Evolutionary conservation across 1,140 invertebrate species (phyloP).

Genomic region (Rhynchophorus ferrugineus): DNA sequence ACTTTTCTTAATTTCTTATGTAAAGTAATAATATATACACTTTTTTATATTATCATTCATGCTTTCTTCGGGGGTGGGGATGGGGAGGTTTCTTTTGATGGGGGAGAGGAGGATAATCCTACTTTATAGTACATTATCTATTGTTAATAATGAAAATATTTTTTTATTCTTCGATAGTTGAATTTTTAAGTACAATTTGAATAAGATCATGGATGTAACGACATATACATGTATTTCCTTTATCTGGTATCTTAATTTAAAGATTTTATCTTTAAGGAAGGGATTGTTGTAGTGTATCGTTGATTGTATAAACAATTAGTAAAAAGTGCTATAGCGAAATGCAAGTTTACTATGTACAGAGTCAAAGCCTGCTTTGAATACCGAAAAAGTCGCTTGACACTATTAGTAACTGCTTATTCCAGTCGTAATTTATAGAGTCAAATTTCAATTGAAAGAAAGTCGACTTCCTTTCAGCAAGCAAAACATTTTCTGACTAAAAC

Average conservation of each 20-base stretch:
- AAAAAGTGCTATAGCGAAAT: not conserved
- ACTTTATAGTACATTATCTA: constrained; percentile 16
- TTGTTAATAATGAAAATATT: constrained; percentile 20
- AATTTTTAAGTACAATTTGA: constrained; percentile 13
- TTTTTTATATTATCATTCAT: constrained; percentile 19
- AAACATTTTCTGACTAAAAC: no score
- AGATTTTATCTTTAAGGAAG: not conserved
- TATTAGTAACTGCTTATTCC: no score
- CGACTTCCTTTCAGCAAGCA: no score
- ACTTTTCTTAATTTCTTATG: constrained; percentile 11
- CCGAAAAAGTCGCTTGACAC: no score
- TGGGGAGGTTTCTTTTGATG: no score
- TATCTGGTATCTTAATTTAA: not conserved
- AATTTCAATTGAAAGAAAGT: no score
- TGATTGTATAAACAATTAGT: not conserved
- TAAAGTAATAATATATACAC: constrained; percentile 13
- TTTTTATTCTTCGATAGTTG: constrained; percentile 5
- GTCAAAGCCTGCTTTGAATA: no score
- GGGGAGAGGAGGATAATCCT: constrained; percentile 4
- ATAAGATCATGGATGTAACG: constrained; percentile 12
- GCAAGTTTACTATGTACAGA: no score
- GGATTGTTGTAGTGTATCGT: no score
- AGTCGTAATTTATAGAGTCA: no score
- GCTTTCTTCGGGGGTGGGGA: no score
- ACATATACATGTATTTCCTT: constrained; percentile 6